phyloP scores from a whole-genome alignment of 2,797 vertebrate genomes.

The Microctenopoma steveboyesi region DNA sequence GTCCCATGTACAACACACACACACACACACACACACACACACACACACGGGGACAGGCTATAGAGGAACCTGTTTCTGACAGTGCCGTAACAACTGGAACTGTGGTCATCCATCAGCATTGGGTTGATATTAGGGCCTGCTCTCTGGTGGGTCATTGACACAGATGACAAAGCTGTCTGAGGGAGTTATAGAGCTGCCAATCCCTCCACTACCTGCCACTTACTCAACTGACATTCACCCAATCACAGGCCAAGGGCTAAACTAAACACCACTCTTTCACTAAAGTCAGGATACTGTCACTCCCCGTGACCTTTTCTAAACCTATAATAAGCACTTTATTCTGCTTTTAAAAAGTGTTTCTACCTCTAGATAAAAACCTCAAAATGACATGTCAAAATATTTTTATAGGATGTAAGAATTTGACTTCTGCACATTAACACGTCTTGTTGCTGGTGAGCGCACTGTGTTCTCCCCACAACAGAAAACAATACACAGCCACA shows the following conservation, averaged over 20 bases:
- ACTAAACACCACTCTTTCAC: conserved; percentile 53
- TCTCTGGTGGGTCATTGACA: conserved; percentile 82
- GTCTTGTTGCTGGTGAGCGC: conserved; percentile 62
- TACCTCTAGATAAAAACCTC: conserved; percentile 20
- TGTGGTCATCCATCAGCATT: conserved; percentile 79
- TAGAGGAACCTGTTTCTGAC: conserved; percentile 71
- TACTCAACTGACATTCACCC: conserved; percentile 59
- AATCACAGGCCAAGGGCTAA: conserved; percentile 61
- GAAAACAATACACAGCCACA: conserved; percentile 80
- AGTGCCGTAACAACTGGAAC: conserved; percentile 78
- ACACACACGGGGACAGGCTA: conserved; percentile 58
- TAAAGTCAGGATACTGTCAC: conserved; percentile 39
- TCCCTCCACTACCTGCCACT: conserved; percentile 53
- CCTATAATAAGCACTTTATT: conserved; percentile 17
- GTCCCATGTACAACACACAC: conserved; percentile 27
- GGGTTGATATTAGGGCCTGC: conserved; percentile 78
- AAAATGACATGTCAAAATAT: conserved; percentile 32
- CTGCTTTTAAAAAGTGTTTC: conserved; percentile 9
- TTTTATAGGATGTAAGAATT: conserved; percentile 29
- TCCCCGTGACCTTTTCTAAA: conserved; percentile 43
- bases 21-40: conserved; percentile 30
- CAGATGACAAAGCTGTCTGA: conserved; percentile 80
- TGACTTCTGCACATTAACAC: conserved; percentile 63
- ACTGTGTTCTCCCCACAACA: conserved; percentile 62
- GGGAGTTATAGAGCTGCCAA: conserved; percentile 80